Evolutionary conservation across 2,797 vertebrate genomes (phyloP), one percentile per base, ranked within the genome.

Genomic region (Enteromius unitaeniatus): DNA sequence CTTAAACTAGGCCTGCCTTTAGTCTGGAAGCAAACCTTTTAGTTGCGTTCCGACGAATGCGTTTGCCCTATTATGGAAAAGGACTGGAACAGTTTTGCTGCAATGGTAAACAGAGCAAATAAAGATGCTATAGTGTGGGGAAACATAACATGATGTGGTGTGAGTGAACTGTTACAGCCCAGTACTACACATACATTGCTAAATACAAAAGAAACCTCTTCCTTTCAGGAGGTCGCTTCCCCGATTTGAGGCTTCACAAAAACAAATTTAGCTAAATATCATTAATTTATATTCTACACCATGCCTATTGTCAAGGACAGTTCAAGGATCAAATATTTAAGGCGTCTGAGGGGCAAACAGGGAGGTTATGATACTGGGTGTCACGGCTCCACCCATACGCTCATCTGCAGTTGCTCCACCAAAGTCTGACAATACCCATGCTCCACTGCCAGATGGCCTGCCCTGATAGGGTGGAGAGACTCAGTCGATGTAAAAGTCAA

Each of bases 261-360:
- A 74, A 76, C 51, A 88, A 86, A 64, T 68, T 55, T 51, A 88
- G 42, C 53, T 68, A 84, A 86, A 87, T 89, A 88, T 88, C 87
- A 90, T 76, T 84, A 90, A 58, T 82, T 84, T 84, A 82, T 49
- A 67, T 82, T 85, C 47, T 89, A 87, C 92, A 91, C 86, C 92
- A 89, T 91, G 88, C 91, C 93, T 87, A 60, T 83, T 91, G 88
- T 87, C 68, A 75, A 91, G 92, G 92, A 91, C 91, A 93, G 91
- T 91, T 92, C 89, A 89, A 95, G 93, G 94, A 94, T 91, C 90
- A 90, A 88, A 94, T 91, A 94, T 94, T 97, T 97, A 97, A 98
- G 97, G 97, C 97, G 97, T 96, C 93, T 95, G 89, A 94, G 93
- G 94, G 95, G 91, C 91, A 92, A 93, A 75, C 87, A 90, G 91